Percentiles rank a stretch among this genome's conserved stretches.
These are phyloP conservation scores for Campoplex nolae DNA, from an alignment of 2,888 invertebrate species.

Conservation along the genomic window DNA sequence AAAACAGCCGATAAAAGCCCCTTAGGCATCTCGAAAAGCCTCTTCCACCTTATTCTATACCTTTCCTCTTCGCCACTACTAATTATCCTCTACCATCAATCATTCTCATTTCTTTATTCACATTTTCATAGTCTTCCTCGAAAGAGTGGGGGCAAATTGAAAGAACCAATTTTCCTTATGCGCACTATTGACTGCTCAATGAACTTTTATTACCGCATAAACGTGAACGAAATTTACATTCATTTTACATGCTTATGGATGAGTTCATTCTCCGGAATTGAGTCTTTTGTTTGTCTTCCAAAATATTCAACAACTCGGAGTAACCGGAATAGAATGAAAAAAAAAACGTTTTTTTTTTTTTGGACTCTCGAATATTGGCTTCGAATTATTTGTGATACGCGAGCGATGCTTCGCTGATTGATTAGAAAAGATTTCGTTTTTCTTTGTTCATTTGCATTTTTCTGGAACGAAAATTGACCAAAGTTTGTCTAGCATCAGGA, in stretches of 20 bases:
- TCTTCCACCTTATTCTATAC: not conserved
- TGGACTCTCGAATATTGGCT: not conserved
- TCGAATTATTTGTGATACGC: not conserved
- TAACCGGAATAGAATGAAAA: not conserved
- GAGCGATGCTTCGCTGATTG: not conserved
- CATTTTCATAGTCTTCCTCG: not conserved
- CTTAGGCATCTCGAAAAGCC: constrained; percentile 16
- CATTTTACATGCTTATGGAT: not conserved
- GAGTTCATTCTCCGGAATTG: not conserved
- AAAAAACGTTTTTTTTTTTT: not conserved
- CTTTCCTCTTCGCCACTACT: not conserved
- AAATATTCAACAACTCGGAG: not conserved
- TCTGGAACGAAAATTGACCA: not conserved
- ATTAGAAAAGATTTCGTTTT: not conserved
- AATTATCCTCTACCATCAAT: not conserved
- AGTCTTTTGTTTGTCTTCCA: not conserved
- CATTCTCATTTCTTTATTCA: constrained; percentile 36
- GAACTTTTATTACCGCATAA: not conserved
- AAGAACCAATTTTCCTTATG: not conserved
- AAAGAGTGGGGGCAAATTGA: not conserved
- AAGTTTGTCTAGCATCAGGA: not conserved
- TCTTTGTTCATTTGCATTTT: not conserved
- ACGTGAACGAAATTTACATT: not conserved
- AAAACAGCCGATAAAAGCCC: constrained; percentile 53
- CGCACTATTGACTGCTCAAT: not conserved